A percentile compares a stretch with the other conserved stretches of the same genome.
Conservation (phyloP, 2,113 vertebrate species). For the Apodemus speciosus region DNA sequence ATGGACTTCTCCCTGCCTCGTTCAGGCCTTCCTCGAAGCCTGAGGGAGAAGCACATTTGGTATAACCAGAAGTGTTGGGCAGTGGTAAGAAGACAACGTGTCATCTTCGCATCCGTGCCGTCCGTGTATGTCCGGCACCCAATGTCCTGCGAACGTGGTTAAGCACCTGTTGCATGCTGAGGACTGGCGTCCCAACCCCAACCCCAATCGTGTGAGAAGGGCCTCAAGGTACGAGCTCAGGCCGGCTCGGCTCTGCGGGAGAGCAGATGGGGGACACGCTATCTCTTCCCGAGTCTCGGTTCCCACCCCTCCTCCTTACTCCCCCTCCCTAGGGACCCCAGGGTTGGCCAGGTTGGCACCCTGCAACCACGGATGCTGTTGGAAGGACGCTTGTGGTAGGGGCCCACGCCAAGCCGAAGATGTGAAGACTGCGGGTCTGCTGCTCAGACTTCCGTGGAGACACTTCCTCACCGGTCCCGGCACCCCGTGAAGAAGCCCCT, state of each 20-base stretch:
- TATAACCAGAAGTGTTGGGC: background rate
- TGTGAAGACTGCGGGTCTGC: background rate
- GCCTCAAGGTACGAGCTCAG: background rate
- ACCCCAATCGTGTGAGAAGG: too few species aligned
- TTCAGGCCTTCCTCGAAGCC: background rate
- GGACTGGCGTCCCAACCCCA: background rate
- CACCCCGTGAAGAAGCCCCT: background rate
- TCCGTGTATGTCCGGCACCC: accelerated
- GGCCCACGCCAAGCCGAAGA: background rate
- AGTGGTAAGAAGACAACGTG: background rate
- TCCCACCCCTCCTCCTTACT: background rate
- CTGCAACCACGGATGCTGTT: background rate
- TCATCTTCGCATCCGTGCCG: accelerated
- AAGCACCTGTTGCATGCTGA: background rate
- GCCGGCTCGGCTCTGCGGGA: background rate
- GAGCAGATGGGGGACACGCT: background rate
- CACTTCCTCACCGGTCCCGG: background rate
- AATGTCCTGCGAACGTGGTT: background rate
- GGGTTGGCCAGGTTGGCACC: background rate
- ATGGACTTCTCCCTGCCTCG: background rate
- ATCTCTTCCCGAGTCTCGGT: background rate
- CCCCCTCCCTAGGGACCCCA: background rate
- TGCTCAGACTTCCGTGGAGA: background rate
- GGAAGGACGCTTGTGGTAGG: too few species aligned
- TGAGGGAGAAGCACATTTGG: background rate